A percentile compares a stretch with the other conserved stretches of the same genome.
These are phyloP conservation scores for Osmoderma eremita DNA, from an alignment of 2,888 invertebrate species.

Conservation along the genomic window DNA sequence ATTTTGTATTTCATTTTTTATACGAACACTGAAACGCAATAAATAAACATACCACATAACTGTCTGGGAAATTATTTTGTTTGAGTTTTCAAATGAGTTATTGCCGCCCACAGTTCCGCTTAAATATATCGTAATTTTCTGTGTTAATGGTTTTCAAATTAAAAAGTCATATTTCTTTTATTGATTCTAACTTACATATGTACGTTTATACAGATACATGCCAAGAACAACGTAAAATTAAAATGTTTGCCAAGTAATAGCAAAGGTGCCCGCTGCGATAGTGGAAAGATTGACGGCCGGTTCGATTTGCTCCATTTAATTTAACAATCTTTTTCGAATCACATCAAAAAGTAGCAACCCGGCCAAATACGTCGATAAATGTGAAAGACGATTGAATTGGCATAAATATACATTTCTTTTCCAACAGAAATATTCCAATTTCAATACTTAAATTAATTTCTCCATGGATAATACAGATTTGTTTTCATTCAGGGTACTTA, in stretches of 20 bases:
- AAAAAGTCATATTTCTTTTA: slow-evolving; percentile 9
- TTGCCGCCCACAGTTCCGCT: too few relatives aligned
- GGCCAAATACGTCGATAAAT: too few relatives aligned
- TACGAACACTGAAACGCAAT: too few relatives aligned
- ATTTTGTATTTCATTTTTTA: too few relatives aligned
- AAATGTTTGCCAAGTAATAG: slow-evolving; percentile 10
- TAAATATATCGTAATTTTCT: background rate
- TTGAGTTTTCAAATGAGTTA: too few relatives aligned
- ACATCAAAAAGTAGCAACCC: too few relatives aligned
- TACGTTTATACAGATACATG: background rate
- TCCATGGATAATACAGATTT: background rate
- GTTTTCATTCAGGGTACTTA: slow-evolving; percentile 56
- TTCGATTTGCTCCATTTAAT: too few relatives aligned
- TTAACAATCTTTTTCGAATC: too few relatives aligned
- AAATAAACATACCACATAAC: too few relatives aligned
- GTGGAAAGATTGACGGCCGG: background rate
- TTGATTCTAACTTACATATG: slow-evolving; percentile 17
- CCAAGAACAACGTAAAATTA: background rate
- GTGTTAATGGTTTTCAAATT: slow-evolving; percentile 1
- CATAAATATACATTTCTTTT: background rate
- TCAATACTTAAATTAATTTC: background rate
- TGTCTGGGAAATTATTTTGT: too few relatives aligned
- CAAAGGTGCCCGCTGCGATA: background rate
- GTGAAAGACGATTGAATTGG: too few relatives aligned
- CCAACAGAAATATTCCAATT: background rate